A percentile compares a stretch with the other conserved stretches of the same genome.
phyloP scores from a whole-genome alignment of 2,888 invertebrate species.

The Tenthredo amoena region DNA sequence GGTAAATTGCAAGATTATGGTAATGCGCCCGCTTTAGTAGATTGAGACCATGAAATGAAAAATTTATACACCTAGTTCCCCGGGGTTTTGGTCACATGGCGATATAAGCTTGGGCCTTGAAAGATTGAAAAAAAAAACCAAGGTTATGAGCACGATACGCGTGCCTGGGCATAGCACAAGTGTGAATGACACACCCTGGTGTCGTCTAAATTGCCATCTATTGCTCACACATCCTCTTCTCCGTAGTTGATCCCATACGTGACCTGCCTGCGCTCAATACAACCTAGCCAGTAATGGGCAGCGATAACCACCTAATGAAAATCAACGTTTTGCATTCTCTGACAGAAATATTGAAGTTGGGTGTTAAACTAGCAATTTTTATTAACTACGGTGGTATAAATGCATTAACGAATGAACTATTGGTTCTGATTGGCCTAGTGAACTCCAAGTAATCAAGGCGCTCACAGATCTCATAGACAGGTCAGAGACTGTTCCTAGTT shows the following conservation, averaged over 20 bases:
- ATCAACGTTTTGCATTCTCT: background rate
- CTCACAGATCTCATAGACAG: too few relatives aligned
- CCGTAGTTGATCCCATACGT: conserved; percentile 9
- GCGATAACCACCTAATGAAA: background rate
- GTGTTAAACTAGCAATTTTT: too few relatives aligned
- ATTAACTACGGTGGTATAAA: background rate
- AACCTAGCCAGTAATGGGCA: background rate
- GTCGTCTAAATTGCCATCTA: conserved; percentile 41
- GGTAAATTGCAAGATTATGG: conserved; percentile 48
- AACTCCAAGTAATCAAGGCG: too few relatives aligned
- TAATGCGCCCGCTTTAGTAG: conserved; percentile 31
- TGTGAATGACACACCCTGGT: conserved; percentile 45
- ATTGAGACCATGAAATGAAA: conserved; percentile 43
- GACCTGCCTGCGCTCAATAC: background rate
- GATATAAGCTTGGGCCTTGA: background rate
- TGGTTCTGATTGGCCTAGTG: background rate
- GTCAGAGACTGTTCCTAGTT: too few relatives aligned
- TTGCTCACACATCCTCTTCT: conserved; percentile 43
- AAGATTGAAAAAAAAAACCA: conserved; percentile 40
- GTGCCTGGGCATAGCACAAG: conserved; percentile 30
- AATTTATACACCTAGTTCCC: conserved; percentile 47
- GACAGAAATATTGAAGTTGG: background rate
- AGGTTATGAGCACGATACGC: background rate
- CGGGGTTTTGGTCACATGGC: conserved; percentile 33
- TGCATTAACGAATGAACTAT: background rate